Percentiles rank a stretch among this genome's conserved stretches.
Evolutionary conservation across 1,140 invertebrate species (phyloP).

Genomic region (Oryzaephilus surinamensis): DNA sequence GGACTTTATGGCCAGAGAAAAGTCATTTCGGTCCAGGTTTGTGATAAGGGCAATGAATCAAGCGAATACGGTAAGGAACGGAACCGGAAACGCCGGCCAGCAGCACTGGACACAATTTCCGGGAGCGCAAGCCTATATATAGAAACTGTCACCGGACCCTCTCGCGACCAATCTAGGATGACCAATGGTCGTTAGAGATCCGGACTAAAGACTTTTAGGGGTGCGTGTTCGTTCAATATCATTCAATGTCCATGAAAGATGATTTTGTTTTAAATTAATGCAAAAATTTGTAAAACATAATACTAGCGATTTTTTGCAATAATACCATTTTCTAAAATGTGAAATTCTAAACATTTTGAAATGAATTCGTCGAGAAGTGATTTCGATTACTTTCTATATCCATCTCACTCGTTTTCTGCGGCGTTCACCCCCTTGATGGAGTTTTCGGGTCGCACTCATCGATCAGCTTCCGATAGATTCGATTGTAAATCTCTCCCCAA

Average conservation of each 20-base stretch:
- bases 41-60: slow-evolving; percentile 14
- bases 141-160: slow-evolving; percentile 22
- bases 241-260: too few relatives aligned
- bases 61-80: slow-evolving; percentile 10
- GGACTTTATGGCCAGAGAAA: slow-evolving; percentile 8
- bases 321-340: too few relatives aligned
- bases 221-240: too few relatives aligned
- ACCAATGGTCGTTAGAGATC: slow-evolving; percentile 26
- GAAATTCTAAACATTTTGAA: too few relatives aligned
- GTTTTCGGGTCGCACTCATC: slow-evolving; percentile 15
- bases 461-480: slow-evolving; percentile 24
- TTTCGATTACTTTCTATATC: too few relatives aligned
- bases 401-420: too few relatives aligned
- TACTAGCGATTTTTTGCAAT: too few relatives aligned
- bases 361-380: too few relatives aligned
- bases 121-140: slow-evolving; percentile 17
- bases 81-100: slow-evolving; percentile 26
- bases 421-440: too few relatives aligned
- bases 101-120: slow-evolving; percentile 30
- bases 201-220: slow-evolving; percentile 25
- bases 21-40: slow-evolving; percentile 8
- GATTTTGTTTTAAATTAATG: too few relatives aligned
- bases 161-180: slow-evolving; percentile 26
- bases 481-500: slow-evolving; percentile 28
- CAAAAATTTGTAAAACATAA: too few relatives aligned